phyloP scores from a whole-genome alignment of 2,888 invertebrate species.

The Ecliptopera silaceata region DNA sequence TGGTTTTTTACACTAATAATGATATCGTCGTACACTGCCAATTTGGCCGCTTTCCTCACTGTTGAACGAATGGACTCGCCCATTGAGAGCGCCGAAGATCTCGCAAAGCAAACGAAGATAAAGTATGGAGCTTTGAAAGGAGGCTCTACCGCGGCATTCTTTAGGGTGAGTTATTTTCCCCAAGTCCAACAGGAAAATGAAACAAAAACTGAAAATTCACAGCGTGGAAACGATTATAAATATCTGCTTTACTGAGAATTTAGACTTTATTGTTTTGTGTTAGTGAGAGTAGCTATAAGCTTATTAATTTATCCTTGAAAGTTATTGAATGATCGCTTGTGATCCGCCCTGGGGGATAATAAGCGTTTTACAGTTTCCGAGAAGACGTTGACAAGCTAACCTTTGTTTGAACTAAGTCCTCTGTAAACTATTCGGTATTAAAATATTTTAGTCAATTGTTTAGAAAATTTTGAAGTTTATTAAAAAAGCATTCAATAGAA shows the following conservation, averaged over 20 bases:
- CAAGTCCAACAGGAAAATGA: conserved; percentile 6
- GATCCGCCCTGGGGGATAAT: conserved; percentile 23
- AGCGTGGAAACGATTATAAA: conserved; percentile 11
- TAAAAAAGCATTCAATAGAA: too few species aligned
- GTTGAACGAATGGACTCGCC: conserved; percentile 97
- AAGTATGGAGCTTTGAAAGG: conserved; percentile 97
- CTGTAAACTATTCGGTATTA: background rate
- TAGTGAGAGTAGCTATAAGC: conserved; percentile 11
- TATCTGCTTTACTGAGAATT: background rate
- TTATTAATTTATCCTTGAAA: conserved; percentile 25
- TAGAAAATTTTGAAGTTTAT: background rate
- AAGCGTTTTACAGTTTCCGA: conserved; percentile 24
- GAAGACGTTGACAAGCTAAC: conserved; percentile 13
- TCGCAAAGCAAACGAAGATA: conserved; percentile 98
- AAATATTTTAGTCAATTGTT: background rate
- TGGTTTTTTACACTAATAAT: conserved; percentile 98
- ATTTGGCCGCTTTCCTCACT: conserved; percentile 96
- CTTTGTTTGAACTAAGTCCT: background rate
- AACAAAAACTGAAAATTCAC: conserved; percentile 16
- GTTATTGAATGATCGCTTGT: conserved; percentile 29
- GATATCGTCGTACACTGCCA: conserved; percentile 98
- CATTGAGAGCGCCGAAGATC: conserved; percentile 97
- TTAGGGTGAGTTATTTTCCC: conserved; percentile 86
- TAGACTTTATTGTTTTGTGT: background rate
- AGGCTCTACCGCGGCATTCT: conserved; percentile 97